Evolutionary conservation across 2,888 invertebrate genomes (phyloP).

Genomic region (Melinaea marsaeus): DNA sequence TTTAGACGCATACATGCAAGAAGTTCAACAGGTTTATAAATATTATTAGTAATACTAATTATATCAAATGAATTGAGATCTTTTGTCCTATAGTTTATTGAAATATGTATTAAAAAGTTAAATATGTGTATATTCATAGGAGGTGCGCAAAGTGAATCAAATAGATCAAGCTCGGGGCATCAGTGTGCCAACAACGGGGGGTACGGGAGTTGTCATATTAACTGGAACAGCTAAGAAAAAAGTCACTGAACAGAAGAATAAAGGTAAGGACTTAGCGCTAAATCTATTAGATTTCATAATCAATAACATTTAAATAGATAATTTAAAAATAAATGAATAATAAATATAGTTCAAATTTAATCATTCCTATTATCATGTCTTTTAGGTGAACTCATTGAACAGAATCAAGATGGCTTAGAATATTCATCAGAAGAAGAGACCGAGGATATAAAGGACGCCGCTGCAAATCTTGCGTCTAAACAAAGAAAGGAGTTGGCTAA

Average conservation of each 20-base stretch:
- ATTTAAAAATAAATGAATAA: no score
- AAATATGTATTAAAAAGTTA: no score
- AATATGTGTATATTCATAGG: slow-evolving; percentile 71
- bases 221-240: slow-evolving; percentile 91
- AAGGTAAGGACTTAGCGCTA: slow-evolving; percentile 48
- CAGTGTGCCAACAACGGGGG: slow-evolving; percentile 66
- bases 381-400: slow-evolving; percentile 96
- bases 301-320: no score
- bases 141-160: slow-evolving; percentile 89
- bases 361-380: not conserved
- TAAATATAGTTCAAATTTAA: no score
- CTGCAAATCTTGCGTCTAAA: slow-evolving; percentile 92
- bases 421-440: slow-evolving; percentile 98
- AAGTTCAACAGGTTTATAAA: slow-evolving; percentile 77
- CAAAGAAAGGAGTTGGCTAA: slow-evolving; percentile 94
- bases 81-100: no score
- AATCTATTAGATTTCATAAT: no score
- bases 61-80: not conserved
- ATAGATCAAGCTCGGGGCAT: slow-evolving; percentile 79
- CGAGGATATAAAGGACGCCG: slow-evolving; percentile 94
- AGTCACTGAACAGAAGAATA: slow-evolving; percentile 84
- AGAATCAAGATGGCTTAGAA: slow-evolving; percentile 98
- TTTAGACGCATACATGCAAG: slow-evolving; percentile 98
- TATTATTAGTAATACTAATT: slow-evolving; percentile 1
- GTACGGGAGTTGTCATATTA: slow-evolving; percentile 84